phyloP scores from a whole-genome alignment of 2,113 vertebrate species.

The Cyanoderma ruficeps region DNA sequence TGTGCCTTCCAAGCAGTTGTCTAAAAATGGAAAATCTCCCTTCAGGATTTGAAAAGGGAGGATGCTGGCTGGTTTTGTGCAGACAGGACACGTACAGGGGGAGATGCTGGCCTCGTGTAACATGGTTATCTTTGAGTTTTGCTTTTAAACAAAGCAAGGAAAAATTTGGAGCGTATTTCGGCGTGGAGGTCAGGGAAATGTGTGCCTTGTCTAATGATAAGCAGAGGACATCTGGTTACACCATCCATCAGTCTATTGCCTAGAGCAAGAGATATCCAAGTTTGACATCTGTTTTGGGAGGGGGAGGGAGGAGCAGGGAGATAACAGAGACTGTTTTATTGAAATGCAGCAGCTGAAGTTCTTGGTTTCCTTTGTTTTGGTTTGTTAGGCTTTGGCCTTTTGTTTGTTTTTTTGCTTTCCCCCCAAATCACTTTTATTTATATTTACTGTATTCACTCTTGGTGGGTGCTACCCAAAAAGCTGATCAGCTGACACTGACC shows the following conservation, averaged over 20 bases:
- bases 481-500: not conserved
- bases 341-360: not conserved
- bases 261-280: constrained; percentile 46
- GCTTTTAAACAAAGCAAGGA: not conserved
- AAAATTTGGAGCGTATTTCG: not conserved
- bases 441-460: not conserved
- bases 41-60: not conserved
- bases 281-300: constrained; percentile 36
- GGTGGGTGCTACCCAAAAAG: not conserved
- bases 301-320: not conserved
- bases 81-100: not conserved
- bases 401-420: rapidly evolving
- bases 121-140: not conserved
- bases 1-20: constrained; percentile 20
- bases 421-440: not conserved
- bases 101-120: not conserved
- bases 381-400: not conserved
- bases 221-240: constrained; percentile 40
- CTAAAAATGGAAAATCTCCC: constrained; percentile 20
- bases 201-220: constrained; percentile 28
- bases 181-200: not conserved
- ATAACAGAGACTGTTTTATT: not conserved
- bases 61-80: not conserved
- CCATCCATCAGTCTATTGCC: constrained; percentile 12
- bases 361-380: not conserved